Base-by-base conservation (phyloP, 23 tunicate genomes). In the Phallusia fumigata region DNA sequence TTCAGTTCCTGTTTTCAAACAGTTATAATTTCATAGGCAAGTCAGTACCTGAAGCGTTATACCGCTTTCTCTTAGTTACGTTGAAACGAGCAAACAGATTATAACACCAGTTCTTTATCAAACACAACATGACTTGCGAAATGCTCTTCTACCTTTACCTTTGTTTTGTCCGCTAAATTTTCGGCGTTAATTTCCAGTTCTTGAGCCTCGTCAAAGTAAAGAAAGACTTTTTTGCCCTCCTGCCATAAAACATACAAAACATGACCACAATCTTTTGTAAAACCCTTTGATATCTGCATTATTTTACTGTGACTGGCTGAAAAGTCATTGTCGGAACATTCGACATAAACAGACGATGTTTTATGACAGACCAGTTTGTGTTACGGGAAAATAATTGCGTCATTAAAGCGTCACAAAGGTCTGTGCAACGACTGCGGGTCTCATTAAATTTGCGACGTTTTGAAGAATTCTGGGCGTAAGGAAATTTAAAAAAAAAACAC, bases 161-260 rank as follows among this genome's bases (percentile, higher is more conserved):
- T 89, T 6, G 88, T 89, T 75, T 89, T 89, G 72, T 89, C 94
- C 12, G 81, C 81, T 22, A 89, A 52, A 40, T 82, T 89, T 53
- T 89, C 94, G 1, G 88, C 85, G 69, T 80, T 80, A 13, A 89
- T 50, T 75, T 89, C 94, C 28, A 89, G 32, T 18, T 84, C 88
- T 44, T 84, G 85, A 50, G 84, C 53, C 65, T 84, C 94, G 74
- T 89, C 94, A 30, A 89, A 80, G 50, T 74, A 64, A n/a, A 89
- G 84, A 35, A 88, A 83, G 15, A 88, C 74, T 31, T 73, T 83
- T 78, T 88, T 88, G 26, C 87, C 87, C 34, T 88, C 92, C 92
- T 88, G 64, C 19, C 35, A 79, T 49, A 58, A 8, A 58, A 22
- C 11, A 58, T 21, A 79, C 32, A 58, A 8, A 58, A 22, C 11